Percentiles rank a stretch among this genome's conserved stretches.
phyloP scores from a whole-genome alignment of 2,888 invertebrate genomes.

The Celastrina argiolus region DNA sequence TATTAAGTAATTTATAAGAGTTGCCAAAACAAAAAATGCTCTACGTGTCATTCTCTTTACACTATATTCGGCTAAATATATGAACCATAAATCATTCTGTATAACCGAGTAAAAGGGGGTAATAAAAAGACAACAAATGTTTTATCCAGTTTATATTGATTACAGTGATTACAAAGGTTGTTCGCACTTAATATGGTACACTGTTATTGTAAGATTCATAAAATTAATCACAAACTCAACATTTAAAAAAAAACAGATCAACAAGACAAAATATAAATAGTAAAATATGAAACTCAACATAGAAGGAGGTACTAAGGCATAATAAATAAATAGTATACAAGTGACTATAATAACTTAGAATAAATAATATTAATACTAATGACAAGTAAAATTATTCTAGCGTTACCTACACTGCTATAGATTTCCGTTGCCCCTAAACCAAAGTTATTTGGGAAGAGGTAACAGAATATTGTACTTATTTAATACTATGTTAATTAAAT shows the following conservation, averaged over 20 bases:
- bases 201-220: constrained; percentile 4
- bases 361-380: constrained; percentile 77
- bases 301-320: constrained; percentile 75
- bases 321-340: constrained; percentile 60
- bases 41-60: too few relatives aligned
- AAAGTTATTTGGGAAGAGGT: constrained; percentile 66
- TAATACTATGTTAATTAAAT: constrained; percentile 55
- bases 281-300: constrained; percentile 37
- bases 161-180: constrained; percentile 16
- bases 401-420: constrained; percentile 68
- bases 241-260: constrained; percentile 35
- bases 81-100: too few relatives aligned
- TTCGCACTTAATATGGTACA: constrained; percentile 15
- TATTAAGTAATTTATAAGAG: too few relatives aligned
- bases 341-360: constrained; percentile 64
- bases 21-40: too few relatives aligned
- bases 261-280: constrained; percentile 37
- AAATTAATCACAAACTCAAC: constrained; percentile 12
- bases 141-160: constrained; percentile 25
- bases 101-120: neutral
- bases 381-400: constrained; percentile 76
- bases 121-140: constrained; percentile 23
- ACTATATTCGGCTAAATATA: too few relatives aligned
- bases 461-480: constrained; percentile 75
- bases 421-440: constrained; percentile 74